A percentile compares a stretch with the other conserved stretches of the same genome.
Conservation (phyloP, 2,113 vertebrate species). For the Psilopsiagon aymara region DNA sequence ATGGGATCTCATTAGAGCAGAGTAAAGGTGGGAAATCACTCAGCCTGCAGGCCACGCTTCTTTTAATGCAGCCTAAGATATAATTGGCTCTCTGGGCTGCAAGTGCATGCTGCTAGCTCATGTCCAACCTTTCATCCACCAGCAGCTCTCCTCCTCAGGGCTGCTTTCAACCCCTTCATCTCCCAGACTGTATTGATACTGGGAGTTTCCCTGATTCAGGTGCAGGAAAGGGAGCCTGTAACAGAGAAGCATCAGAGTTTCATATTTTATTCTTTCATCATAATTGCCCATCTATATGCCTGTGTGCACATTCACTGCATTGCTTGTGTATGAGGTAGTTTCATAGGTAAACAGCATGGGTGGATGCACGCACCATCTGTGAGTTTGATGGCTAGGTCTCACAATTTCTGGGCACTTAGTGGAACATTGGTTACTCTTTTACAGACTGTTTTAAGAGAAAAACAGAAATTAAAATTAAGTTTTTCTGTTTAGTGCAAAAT, state of each 20-base stretch:
- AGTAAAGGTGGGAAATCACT: background rate
- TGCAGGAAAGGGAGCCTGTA: background rate
- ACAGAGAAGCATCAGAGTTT: background rate
- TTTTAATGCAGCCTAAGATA: background rate
- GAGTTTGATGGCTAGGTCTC: background rate
- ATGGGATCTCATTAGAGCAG: too few species aligned
- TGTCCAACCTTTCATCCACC: background rate
- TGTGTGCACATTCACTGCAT: background rate
- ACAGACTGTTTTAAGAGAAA: background rate
- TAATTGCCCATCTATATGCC: background rate
- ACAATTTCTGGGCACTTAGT: background rate
- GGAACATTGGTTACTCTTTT: background rate
- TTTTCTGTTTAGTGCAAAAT: background rate
- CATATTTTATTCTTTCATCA: background rate
- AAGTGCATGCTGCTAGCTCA: background rate
- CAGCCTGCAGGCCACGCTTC: background rate
- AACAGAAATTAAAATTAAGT: background rate
- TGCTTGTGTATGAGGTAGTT: background rate
- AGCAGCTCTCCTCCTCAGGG: background rate
- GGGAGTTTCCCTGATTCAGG: background rate
- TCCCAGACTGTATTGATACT: background rate
- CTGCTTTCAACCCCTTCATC: background rate
- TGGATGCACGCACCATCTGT: fast-evolving
- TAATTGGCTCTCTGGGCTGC: background rate
- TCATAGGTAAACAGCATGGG: background rate